phyloP scores from a whole-genome alignment of 37 sponge, comb jelly and placozoan genomes.

The Agelas oroides region DNA sequence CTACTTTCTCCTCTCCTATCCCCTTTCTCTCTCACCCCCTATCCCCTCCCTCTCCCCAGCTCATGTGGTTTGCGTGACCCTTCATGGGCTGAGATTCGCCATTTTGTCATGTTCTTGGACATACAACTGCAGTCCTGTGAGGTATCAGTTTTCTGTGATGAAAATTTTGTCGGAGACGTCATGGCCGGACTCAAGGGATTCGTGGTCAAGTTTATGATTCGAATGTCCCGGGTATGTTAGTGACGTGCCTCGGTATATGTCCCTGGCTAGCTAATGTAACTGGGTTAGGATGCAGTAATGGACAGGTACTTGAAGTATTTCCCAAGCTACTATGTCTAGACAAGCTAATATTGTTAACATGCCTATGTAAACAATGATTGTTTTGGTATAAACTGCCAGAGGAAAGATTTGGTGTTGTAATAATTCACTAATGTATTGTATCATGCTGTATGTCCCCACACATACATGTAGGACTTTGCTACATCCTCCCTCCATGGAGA shows the following conservation, averaged over 20 bases:
- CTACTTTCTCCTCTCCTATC: no score
- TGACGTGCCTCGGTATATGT: not conserved
- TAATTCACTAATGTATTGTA: no score
- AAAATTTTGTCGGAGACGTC: conserved; percentile 44
- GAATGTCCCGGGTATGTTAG: conserved; percentile 81
- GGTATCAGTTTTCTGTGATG: conserved; percentile 69
- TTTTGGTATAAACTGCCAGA: no score
- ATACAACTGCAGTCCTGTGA: conserved; percentile 83
- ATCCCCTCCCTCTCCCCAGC: not conserved
- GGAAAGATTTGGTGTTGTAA: no score
- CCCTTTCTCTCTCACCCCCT: no score
- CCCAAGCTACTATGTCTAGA: no score
- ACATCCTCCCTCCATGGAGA: conserved; percentile 76
- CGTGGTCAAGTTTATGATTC: conserved; percentile 93
- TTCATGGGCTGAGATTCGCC: conserved; percentile 84
- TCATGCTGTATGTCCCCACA: no score
- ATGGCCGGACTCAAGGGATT: conserved; percentile 84
- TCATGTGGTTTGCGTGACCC: conserved; percentile 72
- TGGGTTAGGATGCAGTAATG: not conserved
- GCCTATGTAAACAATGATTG: no score
- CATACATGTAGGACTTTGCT: conserved; percentile 89
- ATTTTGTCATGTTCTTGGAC: conserved; percentile 88
- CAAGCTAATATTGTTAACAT: no score
- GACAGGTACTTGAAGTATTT: no score
- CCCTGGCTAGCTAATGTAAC: not conserved